These are phyloP conservation scores for Rhingia rostrata DNA, from an alignment of 2,888 invertebrate genomes.

Conservation along the genomic window DNA sequence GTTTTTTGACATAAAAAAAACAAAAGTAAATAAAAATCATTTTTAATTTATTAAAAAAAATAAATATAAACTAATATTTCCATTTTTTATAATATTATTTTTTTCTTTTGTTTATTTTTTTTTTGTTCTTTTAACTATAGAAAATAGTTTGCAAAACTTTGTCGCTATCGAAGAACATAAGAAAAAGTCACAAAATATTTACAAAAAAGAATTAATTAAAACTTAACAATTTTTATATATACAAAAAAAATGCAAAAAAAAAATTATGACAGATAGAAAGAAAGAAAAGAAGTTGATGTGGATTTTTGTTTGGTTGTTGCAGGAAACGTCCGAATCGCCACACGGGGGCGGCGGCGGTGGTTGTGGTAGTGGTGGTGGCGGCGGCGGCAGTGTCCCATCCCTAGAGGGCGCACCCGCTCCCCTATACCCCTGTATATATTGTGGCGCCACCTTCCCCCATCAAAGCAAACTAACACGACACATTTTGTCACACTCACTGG, in stretches of 20 bases:
- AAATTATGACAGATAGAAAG: constrained; percentile 77
- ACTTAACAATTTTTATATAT: constrained; percentile 51
- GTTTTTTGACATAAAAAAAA: constrained; percentile 64
- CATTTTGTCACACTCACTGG: constrained; percentile 94
- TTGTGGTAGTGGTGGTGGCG: constrained; percentile 76
- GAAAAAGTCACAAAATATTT: constrained; percentile 75
- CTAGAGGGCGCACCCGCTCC: constrained; percentile 79
- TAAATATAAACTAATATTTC: constrained; percentile 68
- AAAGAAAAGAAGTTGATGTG: constrained; percentile 93
- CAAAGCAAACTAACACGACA: constrained; percentile 95
- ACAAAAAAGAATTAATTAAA: constrained; percentile 49
- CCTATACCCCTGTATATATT: constrained; percentile 93
- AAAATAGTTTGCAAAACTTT: constrained; percentile 72
- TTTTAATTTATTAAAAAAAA: constrained; percentile 59
- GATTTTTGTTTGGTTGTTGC: constrained; percentile 92
- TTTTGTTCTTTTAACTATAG: constrained; percentile 69
- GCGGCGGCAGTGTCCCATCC: constrained; percentile 75
- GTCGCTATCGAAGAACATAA: constrained; percentile 69
- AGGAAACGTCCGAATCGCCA: constrained; percentile 90
- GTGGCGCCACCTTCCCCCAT: constrained; percentile 93
- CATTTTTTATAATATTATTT: constrained; percentile 57
- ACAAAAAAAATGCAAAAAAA: constrained; percentile 75
- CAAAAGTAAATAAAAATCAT: constrained; percentile 59
- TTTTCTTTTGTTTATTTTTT: constrained; percentile 53
- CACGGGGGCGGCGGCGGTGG: constrained; percentile 83